Evolutionary conservation across 2,113 vertebrate genomes (phyloP), one percentile per base, ranked within the genome.

Genomic region (Stigmatopora argus): DNA sequence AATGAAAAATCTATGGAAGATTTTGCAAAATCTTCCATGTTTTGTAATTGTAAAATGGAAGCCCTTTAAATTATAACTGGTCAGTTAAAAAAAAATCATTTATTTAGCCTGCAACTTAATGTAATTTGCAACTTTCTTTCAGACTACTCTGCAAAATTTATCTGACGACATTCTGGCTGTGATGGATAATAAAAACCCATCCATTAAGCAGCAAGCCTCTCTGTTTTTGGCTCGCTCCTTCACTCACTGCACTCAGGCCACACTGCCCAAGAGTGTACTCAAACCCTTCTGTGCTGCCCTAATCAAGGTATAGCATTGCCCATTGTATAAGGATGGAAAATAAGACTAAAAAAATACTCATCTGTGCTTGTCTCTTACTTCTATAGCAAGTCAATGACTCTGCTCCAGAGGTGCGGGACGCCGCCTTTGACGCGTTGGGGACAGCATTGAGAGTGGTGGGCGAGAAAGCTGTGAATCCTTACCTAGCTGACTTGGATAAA

Each of bases 161-260:
- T 96, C 94, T 23, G 97, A 99, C 79, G 97, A 99, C 83, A 74
- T 99, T 49, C 86, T 98, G 80, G 91, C 84, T 51, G 96, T 99
- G 74, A 98, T 99, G 96, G 97, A 99, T 87, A 99, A 97, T 85
- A 99, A 99, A 90, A 99, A 99, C 73, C 97, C 97, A 8, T 94
- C 96, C 35, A 98, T 99, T 67, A 99, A 99, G 80, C 96, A 98
- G 44, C 97, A 99, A 84, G 93, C 97, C 0, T 97, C 96, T 10
- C 90, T 99, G 26, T 99, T 99, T 80, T 92, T 99, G 78, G 94
- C 96, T 63, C 93, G 97, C 87, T 96, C 95, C 69, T 97, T 99
- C 78, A 90, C 93, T 71, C 94, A 96, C 83, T 98, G 96, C 77
- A 95, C 93, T 10, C 92, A 93, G 72, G 80, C 95, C 72, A 95